phyloP scores from a whole-genome alignment of 2,113 vertebrate species.

The Pristiophorus japonicus region DNA sequence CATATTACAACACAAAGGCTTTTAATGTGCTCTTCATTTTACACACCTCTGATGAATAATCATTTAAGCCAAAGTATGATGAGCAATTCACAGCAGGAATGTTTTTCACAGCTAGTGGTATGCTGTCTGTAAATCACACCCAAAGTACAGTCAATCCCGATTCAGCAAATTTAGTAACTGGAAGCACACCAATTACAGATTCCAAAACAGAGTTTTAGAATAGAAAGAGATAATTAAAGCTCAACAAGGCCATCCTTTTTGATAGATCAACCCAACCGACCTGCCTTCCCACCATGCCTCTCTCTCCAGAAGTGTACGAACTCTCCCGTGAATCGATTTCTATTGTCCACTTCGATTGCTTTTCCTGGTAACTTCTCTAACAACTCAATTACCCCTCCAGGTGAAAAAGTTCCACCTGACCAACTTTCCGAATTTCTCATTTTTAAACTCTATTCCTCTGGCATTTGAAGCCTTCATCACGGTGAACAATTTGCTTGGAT shows the following conservation, averaged over 20 bases:
- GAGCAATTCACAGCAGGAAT: neutral
- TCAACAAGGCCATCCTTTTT: neutral
- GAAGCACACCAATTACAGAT: neutral
- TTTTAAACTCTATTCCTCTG: neutral
- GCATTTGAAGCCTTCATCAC: neutral
- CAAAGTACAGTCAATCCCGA: neutral
- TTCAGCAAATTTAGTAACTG: neutral
- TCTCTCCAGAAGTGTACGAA: neutral
- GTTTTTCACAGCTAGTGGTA: neutral
- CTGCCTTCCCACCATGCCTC: neutral
- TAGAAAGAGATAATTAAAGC: neutral
- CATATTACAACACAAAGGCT: neutral
- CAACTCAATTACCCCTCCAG: neutral
- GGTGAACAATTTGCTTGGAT: neutral
- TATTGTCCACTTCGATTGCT: neutral
- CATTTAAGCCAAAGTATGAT: neutral
- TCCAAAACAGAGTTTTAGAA: neutral
- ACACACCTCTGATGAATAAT: neutral
- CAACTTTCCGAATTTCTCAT: neutral
- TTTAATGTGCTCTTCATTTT: neutral
- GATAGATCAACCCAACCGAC: neutral
- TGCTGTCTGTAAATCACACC: neutral
- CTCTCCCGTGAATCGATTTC: neutral
- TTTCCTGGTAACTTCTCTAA: neutral
- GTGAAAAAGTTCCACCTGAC: neutral